Conservation (phyloP, 2,797 vertebrate species). For the Neosilurus mollespiculum region DNA sequence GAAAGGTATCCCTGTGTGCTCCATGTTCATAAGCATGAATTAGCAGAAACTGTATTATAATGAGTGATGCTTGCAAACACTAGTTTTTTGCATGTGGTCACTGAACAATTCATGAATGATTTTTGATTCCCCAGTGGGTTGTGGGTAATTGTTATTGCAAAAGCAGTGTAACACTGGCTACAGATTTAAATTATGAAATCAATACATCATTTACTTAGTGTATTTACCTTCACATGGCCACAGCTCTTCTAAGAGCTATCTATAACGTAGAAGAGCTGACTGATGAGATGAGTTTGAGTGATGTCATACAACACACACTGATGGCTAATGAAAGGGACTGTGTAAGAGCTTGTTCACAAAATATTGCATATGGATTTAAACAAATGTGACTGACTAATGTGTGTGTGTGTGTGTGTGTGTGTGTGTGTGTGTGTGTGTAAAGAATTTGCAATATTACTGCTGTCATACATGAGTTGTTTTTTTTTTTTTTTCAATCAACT, state of each 20-base stretch:
- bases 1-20: background rate
- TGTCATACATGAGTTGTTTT: background rate
- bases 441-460: background rate
- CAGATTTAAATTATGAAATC: slow-evolving; percentile 4
- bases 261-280: slow-evolving; percentile 66
- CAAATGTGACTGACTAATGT: background rate
- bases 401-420: background rate
- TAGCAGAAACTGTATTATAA: background rate
- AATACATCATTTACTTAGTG: slow-evolving; percentile 14
- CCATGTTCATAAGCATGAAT: background rate
- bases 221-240: slow-evolving; percentile 64
- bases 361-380: background rate
- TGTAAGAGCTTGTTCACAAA: slow-evolving; percentile 58
- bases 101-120: background rate
- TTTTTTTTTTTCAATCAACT: no score
- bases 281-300: slow-evolving; percentile 57
- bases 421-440: background rate
- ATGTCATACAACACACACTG: slow-evolving; percentile 62
- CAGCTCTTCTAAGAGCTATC: slow-evolving; percentile 70
- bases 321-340: slow-evolving; percentile 60
- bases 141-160: background rate
- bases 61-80: background rate
- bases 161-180: background rate
- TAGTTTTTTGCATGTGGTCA: background rate
- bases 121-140: slow-evolving; percentile 1